A percentile compares a stretch with the other conserved stretches of the same genome.
Evolutionary conservation across 2,113 vertebrate species (phyloP).

Genomic region (Uropsilus gracilis): DNA sequence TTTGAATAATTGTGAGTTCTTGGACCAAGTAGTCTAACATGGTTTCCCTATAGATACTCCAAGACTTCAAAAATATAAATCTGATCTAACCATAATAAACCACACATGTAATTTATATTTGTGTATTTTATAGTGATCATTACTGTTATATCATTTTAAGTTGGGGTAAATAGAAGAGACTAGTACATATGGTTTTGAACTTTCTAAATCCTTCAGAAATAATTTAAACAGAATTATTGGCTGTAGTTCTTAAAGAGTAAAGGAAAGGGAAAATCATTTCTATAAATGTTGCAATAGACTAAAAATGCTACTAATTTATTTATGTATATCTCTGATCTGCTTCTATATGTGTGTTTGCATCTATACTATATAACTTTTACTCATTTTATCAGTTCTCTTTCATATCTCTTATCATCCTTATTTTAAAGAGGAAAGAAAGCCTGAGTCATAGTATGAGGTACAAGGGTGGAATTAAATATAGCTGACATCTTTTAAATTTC

Average conservation of each 20-base stretch:
- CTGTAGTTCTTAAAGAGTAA: neutral
- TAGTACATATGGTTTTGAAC: neutral
- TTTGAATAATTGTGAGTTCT: neutral
- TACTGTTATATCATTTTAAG: neutral
- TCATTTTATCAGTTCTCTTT: neutral
- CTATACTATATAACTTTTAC: neutral
- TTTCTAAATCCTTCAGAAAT: neutral
- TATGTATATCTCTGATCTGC: neutral
- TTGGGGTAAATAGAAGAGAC: neutral
- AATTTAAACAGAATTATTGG: neutral
- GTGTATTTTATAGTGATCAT: neutral
- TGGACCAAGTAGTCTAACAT: neutral
- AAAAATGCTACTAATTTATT: neutral
- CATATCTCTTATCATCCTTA: neutral
- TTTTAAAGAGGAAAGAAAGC: neutral
- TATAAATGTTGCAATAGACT: neutral
- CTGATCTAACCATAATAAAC: neutral
- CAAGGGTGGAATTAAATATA: neutral
- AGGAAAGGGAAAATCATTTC: neutral
- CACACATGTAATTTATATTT: neutral
- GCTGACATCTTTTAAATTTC: neutral
- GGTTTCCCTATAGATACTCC: neutral
- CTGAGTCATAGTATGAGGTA: neutral
- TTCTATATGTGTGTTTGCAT: neutral
- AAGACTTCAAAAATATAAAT: neutral